Evolutionary conservation across 2,113 vertebrate species (phyloP), one percentile per base, ranked within the genome.

Genomic region (Verasper variegatus): DNA sequence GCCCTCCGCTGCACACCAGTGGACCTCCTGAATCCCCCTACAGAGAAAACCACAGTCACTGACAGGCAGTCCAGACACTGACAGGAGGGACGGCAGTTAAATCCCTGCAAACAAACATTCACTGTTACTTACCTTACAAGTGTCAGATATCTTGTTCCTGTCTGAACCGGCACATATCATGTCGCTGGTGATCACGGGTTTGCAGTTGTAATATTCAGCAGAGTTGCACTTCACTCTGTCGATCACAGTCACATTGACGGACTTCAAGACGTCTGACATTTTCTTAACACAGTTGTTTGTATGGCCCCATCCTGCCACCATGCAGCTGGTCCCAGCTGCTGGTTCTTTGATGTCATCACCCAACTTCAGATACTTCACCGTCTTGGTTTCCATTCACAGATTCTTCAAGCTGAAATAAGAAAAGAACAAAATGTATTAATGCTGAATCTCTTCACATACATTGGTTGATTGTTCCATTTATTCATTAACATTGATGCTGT

Each of bases 11-110:
- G 64, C 93, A 94, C 40, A 93, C 0, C 68, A 94, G 83, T 0
- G 93, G 93, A 0, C 93, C 93, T 37, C 93, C 93, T 2, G 93
- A 94, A 69, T 94, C 93, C 2, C 92, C 93, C 93, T 94, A 3
- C 7, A 57, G 56, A 51, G 23, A 70, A 1, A 68, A 58, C 1
- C 68, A 59, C 2, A 8, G 21, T 40, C 20, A 58, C 23, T 37
- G 59, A 45, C 3, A 40, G 4, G n/a, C 0, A 5, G 5, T 21
- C 21, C 8, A 13, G 17, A 23, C 23, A 27, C 14, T 18, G 35
- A 42, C 24, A 5, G 10, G 23, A n/a, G 40, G 13, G 3, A 3
- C 14, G 27, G 13, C n/a, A 42, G 54, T 27, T 47, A 8, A 5
- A 20, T 49, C 24, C 14, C 15, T 58, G 9, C 42, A 45, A 3